Base-by-base conservation (phyloP, 1,140 invertebrate species). In the Samia ricini region DNA sequence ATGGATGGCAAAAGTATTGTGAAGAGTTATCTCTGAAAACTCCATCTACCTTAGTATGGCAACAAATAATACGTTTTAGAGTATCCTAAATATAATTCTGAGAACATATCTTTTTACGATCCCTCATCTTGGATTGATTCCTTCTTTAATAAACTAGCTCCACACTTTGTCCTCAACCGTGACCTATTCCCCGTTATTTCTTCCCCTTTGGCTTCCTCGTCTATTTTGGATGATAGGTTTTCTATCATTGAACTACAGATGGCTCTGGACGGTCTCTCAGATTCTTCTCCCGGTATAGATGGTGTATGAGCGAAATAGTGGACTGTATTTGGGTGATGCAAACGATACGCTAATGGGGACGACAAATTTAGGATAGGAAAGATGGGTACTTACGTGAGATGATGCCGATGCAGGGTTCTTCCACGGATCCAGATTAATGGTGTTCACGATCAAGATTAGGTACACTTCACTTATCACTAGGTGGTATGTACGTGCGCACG, bases 101-200 rank as follows among this genome's bases (percentile, higher is more conserved):
- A 19, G 18, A 19, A 63, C 19, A 58, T 22, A 5, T 3, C 42
- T 59, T 58, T 50, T 1, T 56, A 57, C 36, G 54, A 64, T 15
- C 22, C 36, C 0, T 56, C 19, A 2, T 18, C 2, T 1, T 72
- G 70, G 66, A 1, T 72, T 8, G 52, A 65, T 2, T 6, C 50
- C 15, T 73, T 76, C 42, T 20, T 59, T 8, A 29, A 65, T 21
- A 76, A 66, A 60, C 22, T 76, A 21, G 66, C 66, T 33, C 71
- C 71, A 10, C 26, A 68, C 2, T 71, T 20, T 50, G 68, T 64
- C 4, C 68, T 71, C 36, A 6, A 10, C 21, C 5, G 4, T 49
- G 33, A 62, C 19, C 49, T 19, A 6, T 19, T 68, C 29, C 42
- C 55, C 1, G 4, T 50, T n/a, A 1, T 42, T 24, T 10, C 29